Conservation (phyloP, 2,797 vertebrate species). For the Echeneis naucrates region DNA sequence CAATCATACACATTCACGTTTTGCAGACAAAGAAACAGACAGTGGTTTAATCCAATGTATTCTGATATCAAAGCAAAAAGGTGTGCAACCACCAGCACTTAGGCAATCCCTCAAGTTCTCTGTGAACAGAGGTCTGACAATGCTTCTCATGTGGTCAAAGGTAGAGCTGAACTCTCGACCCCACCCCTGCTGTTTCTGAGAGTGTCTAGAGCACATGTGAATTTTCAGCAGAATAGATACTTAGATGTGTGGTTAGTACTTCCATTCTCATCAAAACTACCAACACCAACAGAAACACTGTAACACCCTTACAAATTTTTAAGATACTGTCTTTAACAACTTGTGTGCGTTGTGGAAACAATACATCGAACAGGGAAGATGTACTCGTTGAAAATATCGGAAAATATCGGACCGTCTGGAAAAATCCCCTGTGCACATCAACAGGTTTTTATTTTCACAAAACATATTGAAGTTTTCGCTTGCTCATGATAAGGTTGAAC, state of each 20-base stretch:
- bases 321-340: constrained; percentile 22
- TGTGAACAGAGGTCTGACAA: not conserved
- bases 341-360: not conserved
- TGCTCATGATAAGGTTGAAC: not conserved
- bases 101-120: constrained; percentile 1
- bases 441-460: not conserved
- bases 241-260: not conserved
- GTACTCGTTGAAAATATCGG: not conserved
- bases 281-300: constrained; percentile 27
- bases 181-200: constrained; percentile 33
- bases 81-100: not conserved
- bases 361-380: not conserved
- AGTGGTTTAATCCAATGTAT: not conserved
- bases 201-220: constrained; percentile 21
- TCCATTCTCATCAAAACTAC: constrained; percentile 3
- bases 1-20: constrained; percentile 20
- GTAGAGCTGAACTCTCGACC: not conserved
- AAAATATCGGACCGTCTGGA: not conserved
- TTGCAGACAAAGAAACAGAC: constrained; percentile 34
- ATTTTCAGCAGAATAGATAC: constrained; percentile 38
- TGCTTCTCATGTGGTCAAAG: constrained; percentile 18
- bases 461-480: too few relatives aligned
- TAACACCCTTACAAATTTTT: constrained; percentile 12
- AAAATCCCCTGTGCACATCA: not conserved
- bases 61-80: not conserved